A percentile compares a stretch with the other conserved stretches of the same genome.
Conservation (phyloP, 2,113 vertebrate species). For the Struthidea cinerea region DNA sequence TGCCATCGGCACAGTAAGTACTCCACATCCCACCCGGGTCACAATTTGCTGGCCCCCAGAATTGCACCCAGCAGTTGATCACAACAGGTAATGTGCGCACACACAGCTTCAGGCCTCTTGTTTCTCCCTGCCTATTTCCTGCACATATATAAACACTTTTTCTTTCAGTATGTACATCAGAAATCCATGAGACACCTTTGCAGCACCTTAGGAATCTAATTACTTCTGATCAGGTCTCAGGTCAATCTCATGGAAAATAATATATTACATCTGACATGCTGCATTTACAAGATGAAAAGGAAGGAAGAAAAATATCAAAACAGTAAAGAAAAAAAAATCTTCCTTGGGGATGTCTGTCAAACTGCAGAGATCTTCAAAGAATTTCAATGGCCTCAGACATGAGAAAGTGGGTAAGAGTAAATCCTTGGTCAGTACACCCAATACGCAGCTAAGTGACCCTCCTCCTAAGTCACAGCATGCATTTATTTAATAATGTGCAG, state of each 20-base stretch:
- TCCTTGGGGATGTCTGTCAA: slow-evolving; percentile 70
- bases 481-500: slow-evolving; percentile 66
- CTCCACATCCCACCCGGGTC: background rate
- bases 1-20: background rate
- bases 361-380: slow-evolving; percentile 60
- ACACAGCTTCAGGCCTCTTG: background rate
- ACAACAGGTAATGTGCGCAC: background rate
- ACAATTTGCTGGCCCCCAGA: background rate
- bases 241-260: slow-evolving; percentile 50
- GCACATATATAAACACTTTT: background rate
- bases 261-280: slow-evolving; percentile 52
- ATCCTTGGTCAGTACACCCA: slow-evolving; percentile 55
- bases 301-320: slow-evolving; percentile 62
- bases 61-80: background rate
- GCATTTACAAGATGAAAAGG: slow-evolving; percentile 63
- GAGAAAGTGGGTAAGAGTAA: slow-evolving; percentile 35
- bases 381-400: slow-evolving; percentile 66
- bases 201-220: slow-evolving; percentile 58
- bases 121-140: background rate
- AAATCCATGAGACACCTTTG: background rate
- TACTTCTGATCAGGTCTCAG: slow-evolving; percentile 61
- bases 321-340: slow-evolving; percentile 36
- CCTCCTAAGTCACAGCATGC: slow-evolving; percentile 36
- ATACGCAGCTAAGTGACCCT: slow-evolving; percentile 51
- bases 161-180: background rate